Base-by-base conservation (phyloP, 2,113 vertebrate genomes). In the Heptranchias perlo region DNA sequence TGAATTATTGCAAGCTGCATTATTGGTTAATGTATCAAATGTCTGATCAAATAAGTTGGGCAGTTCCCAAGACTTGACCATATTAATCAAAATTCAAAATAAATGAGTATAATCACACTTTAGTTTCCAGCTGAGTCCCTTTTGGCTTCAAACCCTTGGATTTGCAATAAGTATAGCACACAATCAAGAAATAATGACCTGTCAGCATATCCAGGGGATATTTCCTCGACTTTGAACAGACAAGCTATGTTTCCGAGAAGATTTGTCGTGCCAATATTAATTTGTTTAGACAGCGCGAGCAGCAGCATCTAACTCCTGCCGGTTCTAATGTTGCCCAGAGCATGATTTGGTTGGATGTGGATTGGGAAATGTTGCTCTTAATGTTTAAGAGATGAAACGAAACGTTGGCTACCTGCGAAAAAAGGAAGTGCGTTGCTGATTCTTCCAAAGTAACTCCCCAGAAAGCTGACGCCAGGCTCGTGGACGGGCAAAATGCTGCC, bases 51-150 rank as follows among this genome's bases (percentile, higher is more conserved):
- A 64, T 10, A 64, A 93, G 16, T 62, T 23, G 58, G 35, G 35
- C 89, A 39, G 16, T 62, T 93, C 89, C 64, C 89, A 97, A 97
- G 97, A 97, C 96, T 96, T 96, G 96, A 35, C 97, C 78, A 96
- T 97, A 97, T 97, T 98, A 97, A 98, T 98, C 97, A 98, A 96
- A 97, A 97, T 97, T 97, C 89, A 62, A 93, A n/a, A 21, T 44
- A 64, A 97, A 96, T 96, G 96, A 97, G 97, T 97, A 97, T 69
- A 96, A 18, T 95, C 69, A 97, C 97, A 97, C 97, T 97, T 97
- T 96, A 96, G 96, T 52, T 96, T 96, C 96, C 96, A 67, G 96
- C 96, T 96, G 96, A 67, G 65, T 86, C 39, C 35, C 5, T 94
- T 64, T 96, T 62, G 67, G 76, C 64, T 39, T 96, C 67, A 96